Base-by-base conservation (phyloP, 2,113 vertebrate genomes). In the Lepisosteus oculatus region DNA sequence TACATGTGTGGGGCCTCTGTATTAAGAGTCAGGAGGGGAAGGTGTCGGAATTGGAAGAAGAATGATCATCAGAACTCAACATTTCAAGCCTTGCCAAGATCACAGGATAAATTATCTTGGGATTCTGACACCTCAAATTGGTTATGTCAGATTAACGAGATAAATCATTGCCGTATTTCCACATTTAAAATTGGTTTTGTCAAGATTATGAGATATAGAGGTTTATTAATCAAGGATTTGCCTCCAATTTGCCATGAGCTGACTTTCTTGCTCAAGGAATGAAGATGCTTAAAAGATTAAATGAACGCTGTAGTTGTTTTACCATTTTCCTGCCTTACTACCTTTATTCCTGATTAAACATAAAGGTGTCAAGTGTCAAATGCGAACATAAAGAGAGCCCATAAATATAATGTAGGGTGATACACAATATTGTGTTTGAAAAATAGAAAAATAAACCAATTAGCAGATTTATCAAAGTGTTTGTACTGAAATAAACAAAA, bases 71-170 rank as follows among this genome's bases (percentile, higher is more conserved):
- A 76, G 77, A 79, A 84, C 79, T 84, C 77, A 78, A 67, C 61
- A 6, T 79, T 83, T 79, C 70, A 72, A n/a, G 61, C 74, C 72
- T 76, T 56, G 78, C 82, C 78, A 83, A 55, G 63, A 67, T 13
- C 57, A 47, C 17, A 3, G 44, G 76, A 81, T 87, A 66, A 68
- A 79, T 88, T 81, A 83, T 71, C 62, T 64, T n/a, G 54, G 67
- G 61, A 76, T 76, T 68, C 75, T 80, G 82, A 82, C 83, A 82
- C 76, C 79, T 79, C 72, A 84, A 87, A 90, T 85, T 81, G 81
- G 78, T 86, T 86, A 80, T 69, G 78, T 87, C 82, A 87, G 86
- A 90, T 88, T 82, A 89, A 84, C 77, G 80, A 84, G 81, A 87
- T 85, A 80, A 84, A 86, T 87, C 80, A 82, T 74, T 66, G 72